These are phyloP conservation scores for Lycophotia porphyrea DNA, from an alignment of 2,888 invertebrate species.

Conservation along the genomic window DNA sequence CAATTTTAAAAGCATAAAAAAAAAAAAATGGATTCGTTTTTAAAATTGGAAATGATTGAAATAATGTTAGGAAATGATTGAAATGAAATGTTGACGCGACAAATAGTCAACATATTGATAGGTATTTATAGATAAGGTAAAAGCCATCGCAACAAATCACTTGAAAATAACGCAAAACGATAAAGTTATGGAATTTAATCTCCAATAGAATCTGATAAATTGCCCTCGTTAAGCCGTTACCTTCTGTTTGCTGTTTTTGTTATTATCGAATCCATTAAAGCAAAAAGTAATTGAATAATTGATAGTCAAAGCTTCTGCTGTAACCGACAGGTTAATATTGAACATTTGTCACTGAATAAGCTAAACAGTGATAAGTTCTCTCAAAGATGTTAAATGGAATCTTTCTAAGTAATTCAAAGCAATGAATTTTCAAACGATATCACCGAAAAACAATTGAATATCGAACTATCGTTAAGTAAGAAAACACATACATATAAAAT, in stretches of 20 bases:
- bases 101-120: not conserved
- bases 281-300: constrained; percentile 51
- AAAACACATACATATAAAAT: constrained; percentile 19
- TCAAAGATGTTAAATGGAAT: not conserved
- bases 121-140: constrained; percentile 14
- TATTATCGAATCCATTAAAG: constrained; percentile 48
- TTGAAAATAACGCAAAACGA: constrained; percentile 62
- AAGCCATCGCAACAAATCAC: constrained; percentile 53
- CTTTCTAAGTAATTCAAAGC: not conserved
- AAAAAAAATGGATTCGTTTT: too few species aligned
- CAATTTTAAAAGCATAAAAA: too few species aligned
- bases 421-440: not conserved
- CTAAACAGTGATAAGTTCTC: not conserved
- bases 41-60: too few species aligned
- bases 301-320: constrained; percentile 19
- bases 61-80: too few species aligned
- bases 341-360: constrained; percentile 2
- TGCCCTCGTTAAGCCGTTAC: constrained; percentile 64
- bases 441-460: not conserved
- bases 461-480: not conserved
- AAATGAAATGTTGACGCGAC: not conserved
- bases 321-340: constrained; percentile 16
- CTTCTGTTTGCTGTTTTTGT: constrained; percentile 60
- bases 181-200: constrained; percentile 68
- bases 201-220: constrained; percentile 67